Evolutionary conservation across 2,888 invertebrate species (phyloP).

Genomic region (Timema podura): DNA sequence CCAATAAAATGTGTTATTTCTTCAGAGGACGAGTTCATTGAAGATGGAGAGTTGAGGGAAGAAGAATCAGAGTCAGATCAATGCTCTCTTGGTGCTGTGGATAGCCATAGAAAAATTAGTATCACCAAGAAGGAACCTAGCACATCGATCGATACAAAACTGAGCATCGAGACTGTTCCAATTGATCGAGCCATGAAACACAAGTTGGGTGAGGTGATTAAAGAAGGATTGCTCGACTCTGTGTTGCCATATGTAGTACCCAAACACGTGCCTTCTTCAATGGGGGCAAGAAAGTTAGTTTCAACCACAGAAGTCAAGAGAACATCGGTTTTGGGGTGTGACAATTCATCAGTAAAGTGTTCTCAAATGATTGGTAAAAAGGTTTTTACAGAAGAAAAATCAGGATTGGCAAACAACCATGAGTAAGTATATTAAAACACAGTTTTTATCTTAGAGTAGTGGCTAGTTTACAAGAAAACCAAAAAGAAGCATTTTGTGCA

Average conservation of each 20-base stretch:
- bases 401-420: too few species aligned
- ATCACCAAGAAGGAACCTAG: not conserved
- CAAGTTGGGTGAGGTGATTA: conserved; percentile 59
- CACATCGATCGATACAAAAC: not conserved
- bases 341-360: conserved; percentile 10
- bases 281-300: not conserved
- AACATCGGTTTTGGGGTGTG: conserved; percentile 13
- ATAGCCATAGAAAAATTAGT: conserved; percentile 8
- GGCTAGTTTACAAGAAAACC: too few species aligned
- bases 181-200: conserved; percentile 39
- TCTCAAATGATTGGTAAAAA: too few species aligned
- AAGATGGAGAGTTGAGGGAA: too few species aligned
- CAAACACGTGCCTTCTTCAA: conserved; percentile 40
- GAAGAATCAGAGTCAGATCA: conserved; percentile 1
- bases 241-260: conserved; percentile 72
- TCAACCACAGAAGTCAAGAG: conserved; percentile 16
- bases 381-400: too few species aligned
- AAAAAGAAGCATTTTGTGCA: too few species aligned
- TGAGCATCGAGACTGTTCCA: not conserved
- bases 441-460: too few species aligned
- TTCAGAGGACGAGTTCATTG: too few species aligned
- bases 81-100: not conserved
- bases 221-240: conserved; percentile 78
- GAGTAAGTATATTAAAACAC: too few species aligned
- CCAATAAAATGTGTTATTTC: too few species aligned